A percentile compares a stretch with the other conserved stretches of the same genome.
These are phyloP conservation scores for Biston betularia DNA, from an alignment of 2,888 invertebrate genomes.

Conservation along the genomic window DNA sequence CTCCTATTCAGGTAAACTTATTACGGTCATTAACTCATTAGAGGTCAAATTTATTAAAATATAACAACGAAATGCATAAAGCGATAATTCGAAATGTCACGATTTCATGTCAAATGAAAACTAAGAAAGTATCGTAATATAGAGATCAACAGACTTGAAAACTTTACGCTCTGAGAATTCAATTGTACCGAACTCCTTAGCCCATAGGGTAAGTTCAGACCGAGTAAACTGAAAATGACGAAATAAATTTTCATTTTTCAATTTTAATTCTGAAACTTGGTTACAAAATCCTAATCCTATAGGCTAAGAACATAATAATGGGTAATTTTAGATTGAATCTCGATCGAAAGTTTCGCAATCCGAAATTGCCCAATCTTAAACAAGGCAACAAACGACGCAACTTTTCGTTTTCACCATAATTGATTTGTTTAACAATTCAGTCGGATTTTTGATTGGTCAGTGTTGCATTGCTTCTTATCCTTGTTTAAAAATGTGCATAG, in stretches of 20 bases:
- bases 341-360: conserved; percentile 21
- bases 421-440: background rate
- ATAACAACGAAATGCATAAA: conserved; percentile 60
- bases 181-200: background rate
- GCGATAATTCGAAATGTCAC: conserved; percentile 54
- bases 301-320: background rate
- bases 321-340: conserved; percentile 11
- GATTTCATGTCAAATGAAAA: conserved; percentile 46
- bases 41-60: conserved; percentile 65
- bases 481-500: conserved; percentile 2
- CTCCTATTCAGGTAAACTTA: conserved; percentile 61
- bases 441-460: background rate
- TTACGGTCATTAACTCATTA: conserved; percentile 49
- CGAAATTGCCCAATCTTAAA: conserved; percentile 7
- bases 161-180: conserved; percentile 15
- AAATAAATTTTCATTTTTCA: background rate
- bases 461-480: background rate
- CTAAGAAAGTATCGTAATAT: conserved; percentile 2
- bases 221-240: background rate
- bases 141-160: conserved; percentile 27
- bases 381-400: conserved; percentile 1
- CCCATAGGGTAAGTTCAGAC: background rate
- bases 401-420: background rate
- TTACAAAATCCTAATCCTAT: background rate
- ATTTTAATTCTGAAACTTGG: background rate